Percentiles rank a stretch among this genome's conserved stretches.
phyloP scores from a whole-genome alignment of 2,888 invertebrate genomes.

The Serrognathus titanus region DNA sequence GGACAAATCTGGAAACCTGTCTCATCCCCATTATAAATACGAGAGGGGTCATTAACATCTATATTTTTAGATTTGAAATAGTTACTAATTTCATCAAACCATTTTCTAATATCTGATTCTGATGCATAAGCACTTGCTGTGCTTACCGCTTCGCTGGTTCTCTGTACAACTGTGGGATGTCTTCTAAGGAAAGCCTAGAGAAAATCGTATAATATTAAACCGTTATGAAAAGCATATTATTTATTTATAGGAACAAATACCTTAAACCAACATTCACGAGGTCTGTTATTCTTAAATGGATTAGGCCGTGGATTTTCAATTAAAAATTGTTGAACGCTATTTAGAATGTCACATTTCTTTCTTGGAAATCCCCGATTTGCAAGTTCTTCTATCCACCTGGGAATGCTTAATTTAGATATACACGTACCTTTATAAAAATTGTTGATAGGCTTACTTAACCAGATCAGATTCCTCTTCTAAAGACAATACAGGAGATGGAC shows the following conservation, averaged over 20 bases:
- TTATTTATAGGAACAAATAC: not conserved
- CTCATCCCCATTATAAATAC: conserved; percentile 33
- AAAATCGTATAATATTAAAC: too few relatives aligned
- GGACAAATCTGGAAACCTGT: conserved; percentile 30
- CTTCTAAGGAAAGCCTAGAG: conserved; percentile 29
- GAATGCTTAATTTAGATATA: not conserved
- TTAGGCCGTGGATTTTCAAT: conserved; percentile 20
- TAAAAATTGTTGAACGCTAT: conserved; percentile 20
- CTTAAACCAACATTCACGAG: conserved; percentile 23
- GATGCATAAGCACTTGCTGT: conserved; percentile 33
- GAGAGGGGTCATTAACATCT: conserved; percentile 25
- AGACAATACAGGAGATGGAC: too few relatives aligned
- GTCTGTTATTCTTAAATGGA: conserved; percentile 21
- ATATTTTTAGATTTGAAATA: conserved; percentile 20
- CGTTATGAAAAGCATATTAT: too few relatives aligned
- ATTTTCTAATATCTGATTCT: conserved; percentile 32
- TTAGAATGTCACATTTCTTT: conserved; percentile 17
- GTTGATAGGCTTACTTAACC: too few relatives aligned
- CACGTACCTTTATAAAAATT: not conserved
- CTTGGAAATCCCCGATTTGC: conserved; percentile 8
- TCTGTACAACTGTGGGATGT: conserved; percentile 26
- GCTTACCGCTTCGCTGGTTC: conserved; percentile 31
- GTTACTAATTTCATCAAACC: conserved; percentile 30
- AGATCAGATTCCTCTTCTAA: too few relatives aligned
- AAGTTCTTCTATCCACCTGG: conserved; percentile 4